Conservation (phyloP, 1,140 invertebrate species). For the Globodera ellingtonae region DNA sequence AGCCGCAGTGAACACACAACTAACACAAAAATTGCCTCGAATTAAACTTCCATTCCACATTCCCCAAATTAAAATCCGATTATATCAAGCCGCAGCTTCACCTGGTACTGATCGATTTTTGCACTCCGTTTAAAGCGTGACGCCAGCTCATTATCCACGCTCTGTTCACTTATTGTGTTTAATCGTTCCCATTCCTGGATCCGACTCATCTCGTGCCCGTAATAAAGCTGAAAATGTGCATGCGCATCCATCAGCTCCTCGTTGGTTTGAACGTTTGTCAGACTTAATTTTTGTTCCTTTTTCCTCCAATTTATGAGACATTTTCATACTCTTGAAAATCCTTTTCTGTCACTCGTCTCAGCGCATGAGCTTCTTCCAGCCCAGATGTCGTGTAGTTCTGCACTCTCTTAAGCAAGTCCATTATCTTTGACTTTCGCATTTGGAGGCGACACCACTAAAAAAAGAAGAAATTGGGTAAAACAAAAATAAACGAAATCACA, state of each 20-base stretch:
- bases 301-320: neutral
- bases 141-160: slow-evolving; percentile 71
- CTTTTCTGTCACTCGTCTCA: slow-evolving; percentile 46
- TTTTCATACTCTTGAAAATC: slow-evolving; percentile 37
- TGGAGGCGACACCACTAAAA: slow-evolving; percentile 52
- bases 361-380: slow-evolving; percentile 11
- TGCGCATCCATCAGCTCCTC: slow-evolving; percentile 52
- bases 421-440: slow-evolving; percentile 33
- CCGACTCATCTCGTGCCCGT: slow-evolving; percentile 46
- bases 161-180: slow-evolving; percentile 42
- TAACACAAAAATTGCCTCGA: neutral
- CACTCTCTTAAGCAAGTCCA: slow-evolving; percentile 35
- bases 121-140: slow-evolving; percentile 80
- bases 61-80: slow-evolving; percentile 2
- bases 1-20: slow-evolving; percentile 54
- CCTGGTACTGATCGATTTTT: slow-evolving; percentile 78
- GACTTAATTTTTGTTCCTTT: slow-evolving; percentile 33
- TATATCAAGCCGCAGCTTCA: neutral
- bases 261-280: slow-evolving; percentile 39
- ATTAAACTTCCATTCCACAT: neutral
- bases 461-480: slow-evolving; percentile 61
- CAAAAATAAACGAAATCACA: slow-evolving; percentile 57
- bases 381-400: slow-evolving; percentile 25
- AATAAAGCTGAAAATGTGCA: slow-evolving; percentile 50
- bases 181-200: slow-evolving; percentile 48